Evolutionary conservation across 2,113 vertebrate genomes (phyloP), one percentile per base, ranked within the genome.

Genomic region (Phyllostomus discolor): DNA sequence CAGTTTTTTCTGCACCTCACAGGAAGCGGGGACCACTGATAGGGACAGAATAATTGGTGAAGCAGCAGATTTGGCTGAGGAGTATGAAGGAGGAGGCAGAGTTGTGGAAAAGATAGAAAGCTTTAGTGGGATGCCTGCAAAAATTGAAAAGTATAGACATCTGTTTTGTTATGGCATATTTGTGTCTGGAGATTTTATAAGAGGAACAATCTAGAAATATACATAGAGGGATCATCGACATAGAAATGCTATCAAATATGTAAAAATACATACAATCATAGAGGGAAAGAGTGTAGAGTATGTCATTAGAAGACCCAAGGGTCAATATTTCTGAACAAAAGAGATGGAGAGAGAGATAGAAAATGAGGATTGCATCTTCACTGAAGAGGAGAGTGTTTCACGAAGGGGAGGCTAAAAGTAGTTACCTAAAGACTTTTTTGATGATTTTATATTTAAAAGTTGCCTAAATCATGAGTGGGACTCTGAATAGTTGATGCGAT

Each of bases 1-100:
- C 7, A 31, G 12, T 7, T 89, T 50, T 88, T 19, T 54, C 14
- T 64, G 48, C 26, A 46, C 10, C 11, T 72, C 9, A 43, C 26
- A 33, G 14, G 26, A 26, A 22, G 6, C 43, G 15, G 1, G 0
- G 31, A 12, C 1, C 35, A 70, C 1, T 33, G 5, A 76, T 15
- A 6, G 10, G 4, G 4, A 48, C 2, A 35, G 5, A 26, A 10
- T 54, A 5, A 8, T 10, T 50, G 10, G 1, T 8, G 10, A 90
- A 70, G 4, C 4, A 62, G 6, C 33, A 54, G 9, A 90, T 50
- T 31, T 24, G 43, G 11, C 19, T 22, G 1, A 69, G 8, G 3
- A 33, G 20, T 67, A 76, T 1, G 1, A 89, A 4, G 28, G 9
- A n/a, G 3, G 5, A 11, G 3, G 26, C 19, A n/a, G 31, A 10